These are phyloP conservation scores for Epsilonema sp. DNA, from an alignment of 2,888 invertebrate genomes.

Conservation along the genomic window DNA sequence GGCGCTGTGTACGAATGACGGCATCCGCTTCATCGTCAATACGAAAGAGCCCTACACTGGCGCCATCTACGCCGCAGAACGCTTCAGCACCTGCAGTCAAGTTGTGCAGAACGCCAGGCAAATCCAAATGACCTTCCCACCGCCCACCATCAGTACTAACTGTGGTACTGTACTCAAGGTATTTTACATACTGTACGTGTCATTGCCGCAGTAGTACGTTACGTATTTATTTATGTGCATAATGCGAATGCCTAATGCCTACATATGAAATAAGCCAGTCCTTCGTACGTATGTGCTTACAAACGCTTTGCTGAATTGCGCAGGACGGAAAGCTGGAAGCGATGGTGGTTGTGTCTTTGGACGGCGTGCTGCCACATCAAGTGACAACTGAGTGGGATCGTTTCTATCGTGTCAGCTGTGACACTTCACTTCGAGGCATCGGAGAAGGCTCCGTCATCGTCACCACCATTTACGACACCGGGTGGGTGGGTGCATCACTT, in stretches of 20 bases:
- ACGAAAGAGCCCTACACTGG: conserved; percentile 30
- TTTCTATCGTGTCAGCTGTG: conserved; percentile 28
- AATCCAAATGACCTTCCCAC: conserved; percentile 29
- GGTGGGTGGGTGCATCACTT: no score
- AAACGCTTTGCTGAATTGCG: no score
- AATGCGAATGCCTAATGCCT: no score
- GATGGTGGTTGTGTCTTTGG: conserved; percentile 27
- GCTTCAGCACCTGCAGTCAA: conserved; percentile 27
- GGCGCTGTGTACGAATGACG: conserved; percentile 29
- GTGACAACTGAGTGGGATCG: conserved; percentile 30
- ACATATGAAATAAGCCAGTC: no score
- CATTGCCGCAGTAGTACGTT: no score
- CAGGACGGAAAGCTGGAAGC: conserved; percentile 28
- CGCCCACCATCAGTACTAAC: conserved; percentile 26
- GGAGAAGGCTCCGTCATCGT: conserved; percentile 28
- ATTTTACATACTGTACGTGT: no score
- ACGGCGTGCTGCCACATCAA: conserved; percentile 28
- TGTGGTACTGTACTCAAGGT: conserved; percentile 26
- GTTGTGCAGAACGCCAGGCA: conserved; percentile 28
- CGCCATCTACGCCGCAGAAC: conserved; percentile 28
- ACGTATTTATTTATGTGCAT: no score
- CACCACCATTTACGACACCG: conserved; percentile 27
- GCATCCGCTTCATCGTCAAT: conserved; percentile 29
- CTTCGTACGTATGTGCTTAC: no score
- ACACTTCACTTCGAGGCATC: conserved; percentile 27